Base-by-base conservation (phyloP, 2,113 vertebrate genomes). In the Enhydra lutris region DNA sequence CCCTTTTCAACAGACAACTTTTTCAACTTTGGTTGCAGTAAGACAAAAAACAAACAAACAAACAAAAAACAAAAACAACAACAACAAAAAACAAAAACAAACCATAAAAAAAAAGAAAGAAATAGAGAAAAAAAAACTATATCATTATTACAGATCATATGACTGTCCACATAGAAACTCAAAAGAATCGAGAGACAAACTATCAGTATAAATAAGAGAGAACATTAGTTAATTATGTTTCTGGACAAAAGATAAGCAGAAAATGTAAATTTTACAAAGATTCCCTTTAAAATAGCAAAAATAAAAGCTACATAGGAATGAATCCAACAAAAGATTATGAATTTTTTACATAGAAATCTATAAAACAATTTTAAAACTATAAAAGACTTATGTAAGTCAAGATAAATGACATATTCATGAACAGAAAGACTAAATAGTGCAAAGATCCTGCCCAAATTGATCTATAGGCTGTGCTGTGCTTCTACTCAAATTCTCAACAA, bases 401-500 rank as follows among this genome's bases (percentile, higher is more conserved):
- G 79, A 65, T 34, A 78, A 12, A 55, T 61, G 14, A 47, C 3
- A 11, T 55, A 71, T 65, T 86, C 57, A 34, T 61, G 9, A 74
- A 76, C 39, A 91, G 26, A 7, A 92, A 94, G 47, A 89, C 42
- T 87, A 73, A 76, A 39, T 8, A 21, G 50, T 78, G 10, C 2
- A 45, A 83, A 29, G 7, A 73, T 86, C 79, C 24, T 83, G 14
- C 24, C 14, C 36, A 84, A 94, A 79, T 9, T 65, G 31, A 74
- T 89, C 8, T 71, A 76, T 42, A 92, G 5, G 5, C n/a, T 73
- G 73, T 31, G 74, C n/a, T 96, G 36, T 15, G 78, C 76, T 89
- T 90, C 67, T 87, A 92, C 79, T 93, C 29, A 83, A 92, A 94
- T 84, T 65, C 63, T 34, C 45, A 92, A 69, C 31, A 95, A 59